Evolutionary conservation across 2,888 invertebrate genomes (phyloP), one percentile per base, ranked within the genome.

Genomic region (Glyphotaelius pellucidus): DNA sequence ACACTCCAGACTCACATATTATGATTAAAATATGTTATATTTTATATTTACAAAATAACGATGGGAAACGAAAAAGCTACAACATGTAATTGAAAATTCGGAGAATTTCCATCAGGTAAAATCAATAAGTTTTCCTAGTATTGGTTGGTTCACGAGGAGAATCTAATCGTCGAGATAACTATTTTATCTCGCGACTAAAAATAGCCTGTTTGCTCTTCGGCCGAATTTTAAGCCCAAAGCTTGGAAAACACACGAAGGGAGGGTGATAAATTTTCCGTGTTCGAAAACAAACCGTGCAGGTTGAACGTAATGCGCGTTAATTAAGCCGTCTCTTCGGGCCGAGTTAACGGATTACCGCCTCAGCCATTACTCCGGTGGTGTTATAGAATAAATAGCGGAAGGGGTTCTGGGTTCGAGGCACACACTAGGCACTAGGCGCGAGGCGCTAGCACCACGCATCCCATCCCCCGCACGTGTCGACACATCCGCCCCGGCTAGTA

Each of bases 251-350:
- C 30, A 30, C 32, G 11, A 11, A 14, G 25, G 38, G 47, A 7
- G 30, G 67, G 35, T 35, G 67, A 42, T 85, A 52, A 88, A 67
- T 67, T 47, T 88, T 88, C 31, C 88, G 31, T 35, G 52, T 88
- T 52, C 88, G 67, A 88, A 88, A 88, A 88, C 88, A 88, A 88
- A 32, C 31, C 31, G 31, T 31, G 31, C 19, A 30, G 32, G 7
- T 38, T 19, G 32, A 87, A 87, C 31, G 32, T 52, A 32, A 87
- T 47, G 30, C 25, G 52, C 52, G 31, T 67, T 87, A 87, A 87
- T 87, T 87, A 87, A 87, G 87, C 87, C 14, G 88, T 88, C 88
- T 88, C 88, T 67, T 52, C 88, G 88, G 88, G 52, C 31, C 30
- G 32, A 52, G 88, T 88, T 52, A 88, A 88, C 88, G 52, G 88